Evolutionary conservation across 2,888 invertebrate genomes (phyloP), one percentile per base, ranked within the genome.

Genomic region (Caenorhabditis sinica): DNA sequence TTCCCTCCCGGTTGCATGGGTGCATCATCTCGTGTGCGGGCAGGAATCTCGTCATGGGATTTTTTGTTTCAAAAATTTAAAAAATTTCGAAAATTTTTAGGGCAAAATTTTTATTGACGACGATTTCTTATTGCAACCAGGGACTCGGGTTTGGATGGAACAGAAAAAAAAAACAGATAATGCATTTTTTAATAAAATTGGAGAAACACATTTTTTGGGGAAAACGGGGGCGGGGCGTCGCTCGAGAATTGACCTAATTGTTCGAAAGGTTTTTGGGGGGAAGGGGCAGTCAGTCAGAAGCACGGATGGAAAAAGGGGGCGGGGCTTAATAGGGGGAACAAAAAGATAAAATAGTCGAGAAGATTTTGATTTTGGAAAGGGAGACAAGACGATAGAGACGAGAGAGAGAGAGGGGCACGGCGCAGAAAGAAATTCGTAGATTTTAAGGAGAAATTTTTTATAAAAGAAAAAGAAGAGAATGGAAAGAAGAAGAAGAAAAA

Each of bases 181-280:
- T 20, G n/a, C n/a, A n/a, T n/a, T n/a, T n/a, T n/a, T n/a, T n/a
- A n/a, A n/a, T n/a, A n/a, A n/a, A n/a, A n/a, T n/a, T n/a, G 63
- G 51, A 36, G 23, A 33, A 40, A 82, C 28, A 30, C 15, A 66
- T 49, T 63, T 63, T 53, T 66, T 51, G 56, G 53, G 71, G 65
- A 33, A 68, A 73, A 40, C 40, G 58, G 43, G 33, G 51, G 72
- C 33, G 53, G 61, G 40, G 43, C 40, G 56, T 83, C 82, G 82
- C 82, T 83, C 82, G 82, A 65, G 40, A 40, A 82, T 76, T 77
- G 82, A 83, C 82, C 82, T 83, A 83, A 72, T 76, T 83, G 76
- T 83, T 83, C 82, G 76, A 49, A 73, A 61, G 23, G 45, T 9
- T n/a, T 25, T 15, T 8, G 53, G 65, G 74, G 79, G 83, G 65